A percentile compares a stretch with the other conserved stretches of the same genome.
Conservation (phyloP, 2,888 invertebrate genomes). For the Zonitis immaculata region DNA sequence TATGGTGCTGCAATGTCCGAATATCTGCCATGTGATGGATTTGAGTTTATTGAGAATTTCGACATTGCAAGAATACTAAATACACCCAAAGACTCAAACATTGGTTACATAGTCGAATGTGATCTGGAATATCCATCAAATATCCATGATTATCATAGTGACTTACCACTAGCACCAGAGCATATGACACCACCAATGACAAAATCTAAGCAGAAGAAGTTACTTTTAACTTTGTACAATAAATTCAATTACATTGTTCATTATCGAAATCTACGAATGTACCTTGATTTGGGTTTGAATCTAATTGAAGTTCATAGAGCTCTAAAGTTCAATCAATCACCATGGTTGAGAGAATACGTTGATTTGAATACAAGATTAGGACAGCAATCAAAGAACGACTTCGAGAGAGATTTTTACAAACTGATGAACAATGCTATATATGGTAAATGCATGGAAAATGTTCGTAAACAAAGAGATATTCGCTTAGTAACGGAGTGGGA, state of each 20-base stretch:
- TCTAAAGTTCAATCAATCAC: neutral
- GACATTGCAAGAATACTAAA: neutral
- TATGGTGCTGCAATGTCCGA: conserved; percentile 31
- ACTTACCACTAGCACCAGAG: conserved; percentile 3
- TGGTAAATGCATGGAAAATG: too few species aligned
- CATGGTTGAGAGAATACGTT: conserved; percentile 1
- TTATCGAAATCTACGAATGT: conserved; percentile 2
- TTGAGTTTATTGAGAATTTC: conserved; percentile 23
- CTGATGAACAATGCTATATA: too few species aligned
- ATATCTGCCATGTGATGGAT: conserved; percentile 30
- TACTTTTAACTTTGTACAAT: too few species aligned
- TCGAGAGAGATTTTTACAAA: too few species aligned
- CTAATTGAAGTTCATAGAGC: neutral
- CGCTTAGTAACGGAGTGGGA: too few species aligned
- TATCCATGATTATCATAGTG: conserved; percentile 32
- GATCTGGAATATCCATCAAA: conserved; percentile 33
- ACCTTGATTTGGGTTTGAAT: neutral
- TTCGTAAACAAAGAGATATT: too few species aligned
- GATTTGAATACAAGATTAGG: conserved; percentile 3
- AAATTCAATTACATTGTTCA: neutral
- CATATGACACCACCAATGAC: conserved; percentile 2
- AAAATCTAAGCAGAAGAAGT: conserved; percentile 1
- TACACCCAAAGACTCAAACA: neutral
- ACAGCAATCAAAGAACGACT: too few species aligned
- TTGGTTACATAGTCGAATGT: conserved; percentile 33